Evolutionary conservation across 2,797 vertebrate species (phyloP).

Genomic region (Lepus townsendii): DNA sequence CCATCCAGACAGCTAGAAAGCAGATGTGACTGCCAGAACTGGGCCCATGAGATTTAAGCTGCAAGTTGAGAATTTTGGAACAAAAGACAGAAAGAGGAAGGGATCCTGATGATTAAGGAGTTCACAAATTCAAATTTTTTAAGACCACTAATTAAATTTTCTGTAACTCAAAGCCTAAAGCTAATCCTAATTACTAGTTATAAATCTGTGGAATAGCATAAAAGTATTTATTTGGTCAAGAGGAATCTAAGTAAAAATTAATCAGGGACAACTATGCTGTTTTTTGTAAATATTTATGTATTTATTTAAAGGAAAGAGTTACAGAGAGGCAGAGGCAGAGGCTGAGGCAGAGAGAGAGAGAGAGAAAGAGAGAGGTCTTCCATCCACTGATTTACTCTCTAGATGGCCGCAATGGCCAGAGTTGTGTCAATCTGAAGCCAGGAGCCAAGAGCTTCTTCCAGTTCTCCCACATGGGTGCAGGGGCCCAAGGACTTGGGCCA

Average conservation of each 20-base stretch:
- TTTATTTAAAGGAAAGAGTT: too few species aligned
- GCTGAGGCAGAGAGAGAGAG: too few species aligned
- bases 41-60: not conserved
- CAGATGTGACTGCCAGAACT: not conserved
- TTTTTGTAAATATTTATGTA: not conserved
- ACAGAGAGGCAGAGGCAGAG: too few species aligned
- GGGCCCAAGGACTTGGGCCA: too few species aligned
- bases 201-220: not conserved
- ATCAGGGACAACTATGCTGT: not conserved
- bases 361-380: too few species aligned
- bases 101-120: not conserved
- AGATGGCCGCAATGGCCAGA: too few species aligned
- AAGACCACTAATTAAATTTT: slow-evolving; percentile 17
- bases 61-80: not conserved
- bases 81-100: not conserved
- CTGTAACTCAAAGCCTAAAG: not conserved
- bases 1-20: not conserved
- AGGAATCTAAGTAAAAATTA: not conserved
- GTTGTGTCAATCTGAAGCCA: too few species aligned
- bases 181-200: slow-evolving; percentile 11
- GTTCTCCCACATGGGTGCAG: too few species aligned
- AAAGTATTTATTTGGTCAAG: not conserved
- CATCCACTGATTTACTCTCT: too few species aligned
- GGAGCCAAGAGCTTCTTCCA: too few species aligned
- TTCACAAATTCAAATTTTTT: not conserved